Conservation (phyloP, 2,888 invertebrate species). For the Tubiluchus corallicola region DNA sequence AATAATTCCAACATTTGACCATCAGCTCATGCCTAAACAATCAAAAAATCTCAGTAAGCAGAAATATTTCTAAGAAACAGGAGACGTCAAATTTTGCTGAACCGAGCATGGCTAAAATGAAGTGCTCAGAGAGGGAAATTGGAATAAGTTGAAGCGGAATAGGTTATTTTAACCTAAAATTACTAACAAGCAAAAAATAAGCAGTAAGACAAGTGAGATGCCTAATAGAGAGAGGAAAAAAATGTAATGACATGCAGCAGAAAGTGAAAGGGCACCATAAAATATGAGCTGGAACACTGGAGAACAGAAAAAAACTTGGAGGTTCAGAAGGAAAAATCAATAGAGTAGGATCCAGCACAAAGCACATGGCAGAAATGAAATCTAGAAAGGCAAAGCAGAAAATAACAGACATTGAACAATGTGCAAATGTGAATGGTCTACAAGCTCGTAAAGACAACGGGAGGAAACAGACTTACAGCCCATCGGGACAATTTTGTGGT, state of each 20-base stretch:
- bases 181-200: constrained; percentile 6
- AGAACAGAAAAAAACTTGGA: no score
- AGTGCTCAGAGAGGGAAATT: neutral
- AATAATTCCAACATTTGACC: constrained; percentile 68
- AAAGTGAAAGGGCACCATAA: no score
- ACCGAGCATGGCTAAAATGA: neutral
- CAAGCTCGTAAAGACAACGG: neutral
- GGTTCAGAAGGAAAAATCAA: no score
- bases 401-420: neutral
- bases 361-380: no score
- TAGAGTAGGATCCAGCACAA: no score
- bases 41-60: neutral
- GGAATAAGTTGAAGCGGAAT: constrained; percentile 1
- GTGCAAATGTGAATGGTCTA: neutral
- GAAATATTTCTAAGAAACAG: constrained; percentile 10
- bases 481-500: constrained; percentile 58
- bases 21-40: constrained; percentile 54
- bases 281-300: no score
- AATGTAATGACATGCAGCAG: no score
- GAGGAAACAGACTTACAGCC: constrained; percentile 28
- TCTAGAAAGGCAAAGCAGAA: no score
- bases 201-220: no score
- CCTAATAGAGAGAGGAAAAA: no score
- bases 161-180: constrained; percentile 15
- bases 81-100: neutral